Base-by-base conservation (phyloP, 1,140 invertebrate genomes). In the Cotesia vestalis region DNA sequence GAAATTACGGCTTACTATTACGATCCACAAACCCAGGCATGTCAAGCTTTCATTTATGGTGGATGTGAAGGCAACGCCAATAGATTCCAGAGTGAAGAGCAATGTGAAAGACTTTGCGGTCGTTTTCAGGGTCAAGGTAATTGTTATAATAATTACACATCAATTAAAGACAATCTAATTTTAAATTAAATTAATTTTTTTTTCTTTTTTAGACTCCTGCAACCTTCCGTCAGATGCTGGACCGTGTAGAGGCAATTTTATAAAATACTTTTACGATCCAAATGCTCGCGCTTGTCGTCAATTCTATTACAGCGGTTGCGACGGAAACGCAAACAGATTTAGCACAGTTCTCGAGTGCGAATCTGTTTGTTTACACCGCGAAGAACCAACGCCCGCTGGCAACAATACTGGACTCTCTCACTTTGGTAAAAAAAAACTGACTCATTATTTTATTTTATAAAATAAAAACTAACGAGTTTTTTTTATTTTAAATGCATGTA, bases 21-120 rank as follows among this genome's bases (percentile, higher is more conserved):
- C 82, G 91, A 96, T 80, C 77, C 83, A 0, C 80, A 83, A 0
- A 83, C 81, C 1, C 85, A 88, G 52, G 83, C 79, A 6, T 96
- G 94, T 79, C 87, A 89, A 38, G 88, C 90, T 17, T 96, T 96
- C 81, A 86, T 90, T 4, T 96, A 94, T 80, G 91, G 92, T 6
- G 95, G 95, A 6, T 96, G 95, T 81, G 91, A 90, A 61, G 95
- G 95, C 59, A 96, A 95, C 80, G 91, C 90, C 14, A 97, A 97
- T 80, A 89, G 93, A 80, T 97, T 94, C 85, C 81, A 91, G 35
- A 88, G 91, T 0, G 90, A 92, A 78, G 95, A 96, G 81, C 92
- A 94, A 67, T 97, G 95, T 80, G 90, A 95, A 80, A 86, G 94
- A 74, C 89, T 91, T 38, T 96, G 95, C 78, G 93, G 94, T 66